These are phyloP conservation scores for Chiloscyllium plagiosum DNA, from an alignment of 2,113 vertebrate genomes.

Conservation along the genomic window DNA sequence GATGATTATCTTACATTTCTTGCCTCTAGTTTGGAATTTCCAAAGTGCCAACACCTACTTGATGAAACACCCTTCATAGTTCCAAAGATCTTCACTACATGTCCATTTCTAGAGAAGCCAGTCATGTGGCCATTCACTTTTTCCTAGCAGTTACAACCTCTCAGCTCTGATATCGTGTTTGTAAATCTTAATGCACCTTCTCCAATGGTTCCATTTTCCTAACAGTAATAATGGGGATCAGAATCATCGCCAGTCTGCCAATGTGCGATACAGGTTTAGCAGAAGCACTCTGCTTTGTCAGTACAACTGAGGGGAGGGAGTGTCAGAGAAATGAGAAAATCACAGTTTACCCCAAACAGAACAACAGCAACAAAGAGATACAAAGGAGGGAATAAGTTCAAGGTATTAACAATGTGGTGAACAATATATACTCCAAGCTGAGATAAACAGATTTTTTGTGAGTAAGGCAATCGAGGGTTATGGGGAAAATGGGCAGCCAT, in stretches of 20 bases:
- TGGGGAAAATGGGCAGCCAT: no score
- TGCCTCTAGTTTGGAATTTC: neutral
- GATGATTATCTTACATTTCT: neutral
- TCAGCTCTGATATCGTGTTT: no score
- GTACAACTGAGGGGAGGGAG: neutral
- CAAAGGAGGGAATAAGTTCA: neutral
- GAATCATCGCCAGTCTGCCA: neutral
- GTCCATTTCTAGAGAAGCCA: neutral
- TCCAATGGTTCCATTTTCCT: neutral
- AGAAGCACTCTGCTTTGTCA: no score
- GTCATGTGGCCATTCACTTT: neutral
- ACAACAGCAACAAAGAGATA: neutral
- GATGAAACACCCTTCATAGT: neutral
- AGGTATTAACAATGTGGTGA: neutral
- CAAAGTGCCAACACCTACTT: neutral
- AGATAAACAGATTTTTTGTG: no score
- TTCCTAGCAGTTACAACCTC: no score
- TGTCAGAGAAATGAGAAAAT: neutral
- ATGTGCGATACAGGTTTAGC: no score
- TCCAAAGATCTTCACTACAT: neutral
- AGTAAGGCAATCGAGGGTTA: no score
- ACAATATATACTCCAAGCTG: no score
- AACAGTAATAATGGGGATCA: neutral
- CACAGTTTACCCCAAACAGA: neutral
- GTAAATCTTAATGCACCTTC: neutral